Base-by-base conservation (phyloP, 2,888 invertebrate genomes). In the Polyommatus iphigenia region DNA sequence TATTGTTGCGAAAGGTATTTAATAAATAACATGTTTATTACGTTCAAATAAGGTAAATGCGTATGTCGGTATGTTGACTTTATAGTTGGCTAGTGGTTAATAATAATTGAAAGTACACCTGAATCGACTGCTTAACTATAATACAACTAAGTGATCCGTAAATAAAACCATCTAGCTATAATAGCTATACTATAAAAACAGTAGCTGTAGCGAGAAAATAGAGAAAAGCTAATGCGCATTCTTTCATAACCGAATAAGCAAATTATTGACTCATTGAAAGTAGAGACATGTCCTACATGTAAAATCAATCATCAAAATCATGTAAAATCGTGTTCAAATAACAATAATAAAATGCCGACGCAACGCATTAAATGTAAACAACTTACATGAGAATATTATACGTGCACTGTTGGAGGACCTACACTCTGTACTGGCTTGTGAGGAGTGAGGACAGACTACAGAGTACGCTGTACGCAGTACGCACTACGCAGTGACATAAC, bases 151-250 rank as follows among this genome's bases (percentile, higher is more conserved):
- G 24, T 67, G 29, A 32, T 67, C 29, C 32, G 29, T 67, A 67
- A 67, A 67, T 29, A 62, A 59, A 24, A 24, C 62, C 24, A 67
- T 29, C 13, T 67, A 29, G 15, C 5, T 59, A 59, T 67, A 29
- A 32, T 2, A 67, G 13, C 13, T 29, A 67, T 29, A 29, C 29
- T 32, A 29, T 18, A 15, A 67, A 29, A 67, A 67, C 67, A 67
- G 29, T 18, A 62, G 62, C 4, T 62, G 13, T 62, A 62, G 10
- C 29, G 29, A 15, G 67, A 29, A 29, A 32, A 67, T 13, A 29
- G 62, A 32, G 6, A 67, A 67, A 67, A 32, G 32, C 67, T 67
- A 67, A 18, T 67, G 29, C 67, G 29, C 67, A 67, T 67, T 67
- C 67, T 67, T 67, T 67, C 29, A 6, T 29, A 67, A 2, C 15